Percentiles rank a stretch among this genome's conserved stretches.
Conservation (phyloP, 2,797 vertebrate species). For the Lerista edwardsae region DNA sequence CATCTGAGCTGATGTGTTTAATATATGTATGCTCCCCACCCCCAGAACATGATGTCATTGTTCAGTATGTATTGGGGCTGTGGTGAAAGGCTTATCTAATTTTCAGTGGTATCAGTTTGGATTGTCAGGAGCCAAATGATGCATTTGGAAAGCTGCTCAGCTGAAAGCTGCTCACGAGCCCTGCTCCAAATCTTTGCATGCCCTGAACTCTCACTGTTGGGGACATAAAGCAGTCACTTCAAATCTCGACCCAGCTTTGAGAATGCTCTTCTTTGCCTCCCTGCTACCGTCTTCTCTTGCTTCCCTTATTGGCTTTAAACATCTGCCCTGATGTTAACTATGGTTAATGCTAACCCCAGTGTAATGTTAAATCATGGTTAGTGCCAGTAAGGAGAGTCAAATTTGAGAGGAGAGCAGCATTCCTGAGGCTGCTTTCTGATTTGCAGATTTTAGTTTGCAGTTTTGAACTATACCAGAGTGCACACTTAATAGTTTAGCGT, state of each 20-base stretch:
- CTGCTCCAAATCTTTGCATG: too few species aligned
- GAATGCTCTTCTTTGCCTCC: background rate
- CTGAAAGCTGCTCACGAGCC: too few species aligned
- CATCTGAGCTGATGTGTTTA: too few species aligned
- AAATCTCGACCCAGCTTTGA: background rate
- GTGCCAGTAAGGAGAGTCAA: background rate
- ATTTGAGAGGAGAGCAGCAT: background rate
- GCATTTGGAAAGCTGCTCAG: too few species aligned
- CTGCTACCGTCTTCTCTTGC: background rate
- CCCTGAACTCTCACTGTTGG: too few species aligned
- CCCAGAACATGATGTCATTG: too few species aligned
- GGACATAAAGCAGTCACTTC: too few species aligned
- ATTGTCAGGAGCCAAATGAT: too few species aligned
- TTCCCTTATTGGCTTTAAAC: background rate
- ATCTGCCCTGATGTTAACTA: background rate
- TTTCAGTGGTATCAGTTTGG: too few species aligned
- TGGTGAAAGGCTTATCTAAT: too few species aligned
- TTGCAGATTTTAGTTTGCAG: background rate
- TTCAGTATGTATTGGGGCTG: too few species aligned
- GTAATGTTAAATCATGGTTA: background rate
- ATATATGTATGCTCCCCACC: too few species aligned
- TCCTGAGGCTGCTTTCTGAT: background rate
- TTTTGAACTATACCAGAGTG: background rate
- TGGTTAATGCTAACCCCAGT: background rate
- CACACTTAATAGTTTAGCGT: background rate